phyloP scores from a whole-genome alignment of 1,140 invertebrate species.

The Neodiprion pinetum region DNA sequence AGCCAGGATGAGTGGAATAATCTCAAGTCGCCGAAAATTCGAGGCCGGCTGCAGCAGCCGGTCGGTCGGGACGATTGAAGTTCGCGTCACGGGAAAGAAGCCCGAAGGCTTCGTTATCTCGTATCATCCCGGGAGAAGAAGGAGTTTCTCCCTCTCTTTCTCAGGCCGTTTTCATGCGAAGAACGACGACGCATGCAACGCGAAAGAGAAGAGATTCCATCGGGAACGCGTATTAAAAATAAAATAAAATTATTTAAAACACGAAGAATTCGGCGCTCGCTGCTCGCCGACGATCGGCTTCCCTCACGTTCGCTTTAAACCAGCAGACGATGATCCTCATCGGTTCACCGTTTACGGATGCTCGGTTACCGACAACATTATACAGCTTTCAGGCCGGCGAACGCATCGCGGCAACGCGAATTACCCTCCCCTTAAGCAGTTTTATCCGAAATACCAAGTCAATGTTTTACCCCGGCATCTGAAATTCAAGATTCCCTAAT shows the following conservation, averaged over 20 bases:
- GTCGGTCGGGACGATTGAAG: constrained; percentile 5
- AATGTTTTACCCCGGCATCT: too few relatives aligned
- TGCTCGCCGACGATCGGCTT: neutral
- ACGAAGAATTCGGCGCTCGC: constrained; percentile 39
- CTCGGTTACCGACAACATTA: neutral
- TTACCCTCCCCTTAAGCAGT: too few relatives aligned
- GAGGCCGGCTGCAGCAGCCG: neutral
- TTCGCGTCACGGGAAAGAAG: neutral
- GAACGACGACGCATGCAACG: too few relatives aligned
- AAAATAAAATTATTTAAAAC: constrained; percentile 54
- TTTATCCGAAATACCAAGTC: too few relatives aligned
- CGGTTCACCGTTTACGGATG: neutral
- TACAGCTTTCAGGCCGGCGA: neutral
- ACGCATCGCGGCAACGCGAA: neutral
- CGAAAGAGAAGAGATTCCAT: constrained; percentile 2
- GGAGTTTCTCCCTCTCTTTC: constrained; percentile 25
- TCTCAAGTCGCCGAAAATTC: neutral
- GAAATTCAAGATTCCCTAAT: too few relatives aligned
- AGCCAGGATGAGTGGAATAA: neutral
- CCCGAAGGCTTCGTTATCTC: neutral
- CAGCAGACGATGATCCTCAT: neutral
- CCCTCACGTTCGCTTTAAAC: neutral
- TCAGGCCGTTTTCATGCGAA: neutral
- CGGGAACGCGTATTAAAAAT: constrained; percentile 44
- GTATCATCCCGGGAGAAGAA: neutral